These are phyloP conservation scores for Meiosimyza platycephala DNA, from an alignment of 2,888 invertebrate species.

Conservation along the genomic window DNA sequence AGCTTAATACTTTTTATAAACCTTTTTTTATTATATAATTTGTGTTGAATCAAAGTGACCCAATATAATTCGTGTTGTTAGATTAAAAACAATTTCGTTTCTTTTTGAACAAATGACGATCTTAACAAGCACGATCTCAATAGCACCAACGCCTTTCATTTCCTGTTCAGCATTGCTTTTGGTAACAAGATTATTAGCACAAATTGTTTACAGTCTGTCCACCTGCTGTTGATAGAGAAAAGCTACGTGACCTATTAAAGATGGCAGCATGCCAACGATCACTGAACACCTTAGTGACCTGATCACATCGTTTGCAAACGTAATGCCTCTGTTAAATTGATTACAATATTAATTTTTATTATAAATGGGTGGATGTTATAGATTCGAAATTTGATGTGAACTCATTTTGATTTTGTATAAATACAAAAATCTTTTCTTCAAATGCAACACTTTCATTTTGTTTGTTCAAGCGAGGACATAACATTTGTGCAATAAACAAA, in stretches of 20 bases:
- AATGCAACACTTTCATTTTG: constrained; percentile 37
- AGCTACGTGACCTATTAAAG: constrained; percentile 33
- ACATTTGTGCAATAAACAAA: background rate
- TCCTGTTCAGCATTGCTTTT: constrained; percentile 44
- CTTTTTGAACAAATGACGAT: too few relatives aligned
- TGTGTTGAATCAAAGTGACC: too few relatives aligned
- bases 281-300: background rate
- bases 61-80: too few relatives aligned
- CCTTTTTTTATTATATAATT: too few relatives aligned
- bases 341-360: background rate
- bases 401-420: constrained; percentile 47
- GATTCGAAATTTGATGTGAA: background rate
- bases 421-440: constrained; percentile 41
- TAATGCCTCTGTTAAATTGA: constrained; percentile 4
- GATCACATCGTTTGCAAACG: background rate
- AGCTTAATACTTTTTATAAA: too few relatives aligned
- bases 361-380: background rate
- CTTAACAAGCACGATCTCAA: too few relatives aligned
- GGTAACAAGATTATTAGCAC: constrained; percentile 20
- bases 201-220: constrained; percentile 2
- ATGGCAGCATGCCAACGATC: background rate
- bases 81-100: too few relatives aligned
- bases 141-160: constrained; percentile 50
- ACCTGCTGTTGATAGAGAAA: constrained; percentile 21
- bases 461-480: constrained; percentile 12